Evolutionary conservation across 2,888 invertebrate species (phyloP).

Genomic region (Drosophila colorata): DNA sequence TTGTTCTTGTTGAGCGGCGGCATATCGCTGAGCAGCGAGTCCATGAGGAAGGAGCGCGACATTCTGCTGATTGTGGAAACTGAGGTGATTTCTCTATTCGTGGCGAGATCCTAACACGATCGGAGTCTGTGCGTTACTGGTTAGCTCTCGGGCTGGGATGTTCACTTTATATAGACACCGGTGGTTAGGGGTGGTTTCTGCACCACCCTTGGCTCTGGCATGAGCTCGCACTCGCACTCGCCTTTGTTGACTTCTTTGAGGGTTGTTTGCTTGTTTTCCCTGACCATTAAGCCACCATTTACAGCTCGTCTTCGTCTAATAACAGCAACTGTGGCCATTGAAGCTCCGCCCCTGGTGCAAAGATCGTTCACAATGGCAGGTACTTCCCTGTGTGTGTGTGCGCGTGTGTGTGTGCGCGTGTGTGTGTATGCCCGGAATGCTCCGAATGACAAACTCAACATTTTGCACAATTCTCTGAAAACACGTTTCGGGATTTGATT

Average conservation of each 20-base stretch:
- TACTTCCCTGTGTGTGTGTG: slow-evolving; percentile 6
- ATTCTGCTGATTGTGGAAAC: slow-evolving; percentile 85
- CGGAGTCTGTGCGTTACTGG: slow-evolving; percentile 73
- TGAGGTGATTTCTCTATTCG: neutral
- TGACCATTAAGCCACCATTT: slow-evolving; percentile 73
- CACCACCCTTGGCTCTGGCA: slow-evolving; percentile 44
- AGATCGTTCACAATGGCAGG: slow-evolving; percentile 70
- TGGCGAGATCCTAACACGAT: slow-evolving; percentile 67
- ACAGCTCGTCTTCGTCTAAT: slow-evolving; percentile 58
- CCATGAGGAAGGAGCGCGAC: slow-evolving; percentile 93
- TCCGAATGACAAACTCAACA: neutral
- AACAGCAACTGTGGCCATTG: slow-evolving; percentile 75
- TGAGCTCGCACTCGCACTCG: slow-evolving; percentile 31
- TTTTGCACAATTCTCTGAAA: neutral
- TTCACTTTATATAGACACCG: slow-evolving; percentile 71
- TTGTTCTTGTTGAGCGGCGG: slow-evolving; percentile 84
- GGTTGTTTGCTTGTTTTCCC: slow-evolving; percentile 70
- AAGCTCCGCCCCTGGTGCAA: slow-evolving; percentile 79
- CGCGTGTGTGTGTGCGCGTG: neutral
- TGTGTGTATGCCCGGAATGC: neutral
- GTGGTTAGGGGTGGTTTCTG: slow-evolving; percentile 57
- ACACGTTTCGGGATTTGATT: neutral
- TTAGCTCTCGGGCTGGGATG: slow-evolving; percentile 43
- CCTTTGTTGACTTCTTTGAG: slow-evolving; percentile 75
- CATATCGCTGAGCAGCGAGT: slow-evolving; percentile 90